Evolutionary conservation across 1,140 invertebrate genomes (phyloP), one percentile per base, ranked within the genome.

Genomic region (Littorina saxatilis): DNA sequence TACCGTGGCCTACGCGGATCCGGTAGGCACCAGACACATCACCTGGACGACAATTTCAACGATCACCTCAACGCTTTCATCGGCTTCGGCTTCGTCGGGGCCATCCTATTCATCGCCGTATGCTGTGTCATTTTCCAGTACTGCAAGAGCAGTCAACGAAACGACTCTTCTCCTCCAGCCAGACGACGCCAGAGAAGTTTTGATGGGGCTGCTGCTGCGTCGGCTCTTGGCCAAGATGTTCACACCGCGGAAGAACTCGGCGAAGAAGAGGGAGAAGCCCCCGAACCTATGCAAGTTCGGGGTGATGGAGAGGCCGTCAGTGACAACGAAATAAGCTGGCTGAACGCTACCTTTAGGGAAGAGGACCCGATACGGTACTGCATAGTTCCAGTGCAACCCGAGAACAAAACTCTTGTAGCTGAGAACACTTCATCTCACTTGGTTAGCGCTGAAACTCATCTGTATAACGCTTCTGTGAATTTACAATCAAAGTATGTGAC

Each of bases 211-310:
- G 61, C 29, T 32, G 7, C 61, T 1, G n/a, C 7, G 23, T 32
- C 9, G 27, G 61, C 29, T 3, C 7, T 17, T 13, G 23, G 61
- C 7, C 0, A 32, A 17, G 7, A 63, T 5, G 27, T 11, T 32
- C 29, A 32, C 61, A 5, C 61, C 2, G 27, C 35, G 27, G 29
- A 27, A 27, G 7, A 9, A 7, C 20, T n/a, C 20, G 55, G 13
- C 20, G 61, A 63, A 17, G 61, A 63, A 32, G 61, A 32, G 61
- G 61, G n/a, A n/a, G n/a, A n/a, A 63, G 61, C 61, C 35, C 35
- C 61, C 9, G 27, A 7, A 32, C 29, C 61, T 63, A 32, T 32
- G 27, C 9, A 7, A 5, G 7, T 20, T 50, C 47, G 35, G 27
- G 27, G 35, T 2, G 47, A 50, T 50, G 47, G 9, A 9, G 47